Percentiles rank a stretch among this genome's conserved stretches.
These are phyloP conservation scores for Delia radicum DNA, from an alignment of 1,140 invertebrate species.

Conservation along the genomic window DNA sequence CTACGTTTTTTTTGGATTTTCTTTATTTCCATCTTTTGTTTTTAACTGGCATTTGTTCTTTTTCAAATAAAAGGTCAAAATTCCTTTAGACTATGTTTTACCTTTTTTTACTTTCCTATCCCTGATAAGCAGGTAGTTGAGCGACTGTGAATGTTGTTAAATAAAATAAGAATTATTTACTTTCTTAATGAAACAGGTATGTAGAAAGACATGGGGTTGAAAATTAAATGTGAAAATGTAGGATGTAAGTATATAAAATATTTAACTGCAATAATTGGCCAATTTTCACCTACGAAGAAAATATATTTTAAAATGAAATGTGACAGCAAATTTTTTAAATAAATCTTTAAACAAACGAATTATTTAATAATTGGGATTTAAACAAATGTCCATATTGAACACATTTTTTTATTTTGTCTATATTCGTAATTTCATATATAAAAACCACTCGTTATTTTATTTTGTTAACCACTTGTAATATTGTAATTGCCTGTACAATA, in stretches of 20 bases:
- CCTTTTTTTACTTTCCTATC: neutral
- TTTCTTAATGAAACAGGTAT: slow-evolving; percentile 17
- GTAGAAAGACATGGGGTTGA: neutral
- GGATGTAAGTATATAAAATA: neutral
- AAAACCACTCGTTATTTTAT: neutral
- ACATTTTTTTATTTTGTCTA: no score
- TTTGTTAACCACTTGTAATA: neutral
- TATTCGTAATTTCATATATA: no score
- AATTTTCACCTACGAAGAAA: neutral
- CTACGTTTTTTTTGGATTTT: neutral
- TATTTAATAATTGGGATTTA: no score
- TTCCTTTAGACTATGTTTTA: neutral
- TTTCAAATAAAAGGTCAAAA: neutral
- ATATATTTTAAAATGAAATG: neutral
- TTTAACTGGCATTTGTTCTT: neutral
- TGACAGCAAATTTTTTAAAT: neutral
- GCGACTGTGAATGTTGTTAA: neutral
- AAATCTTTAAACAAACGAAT: no score
- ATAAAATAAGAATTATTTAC: neutral
- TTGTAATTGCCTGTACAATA: neutral
- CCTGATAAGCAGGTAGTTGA: slow-evolving; percentile 12
- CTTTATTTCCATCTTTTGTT: neutral
- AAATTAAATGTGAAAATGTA: neutral
- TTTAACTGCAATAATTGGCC: slow-evolving; percentile 17
- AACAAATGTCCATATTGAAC: no score